Percentiles rank a stretch among this genome's conserved stretches.
These are phyloP conservation scores for Kradibia gibbosae DNA, from an alignment of 1,140 invertebrate species.

Conservation along the genomic window DNA sequence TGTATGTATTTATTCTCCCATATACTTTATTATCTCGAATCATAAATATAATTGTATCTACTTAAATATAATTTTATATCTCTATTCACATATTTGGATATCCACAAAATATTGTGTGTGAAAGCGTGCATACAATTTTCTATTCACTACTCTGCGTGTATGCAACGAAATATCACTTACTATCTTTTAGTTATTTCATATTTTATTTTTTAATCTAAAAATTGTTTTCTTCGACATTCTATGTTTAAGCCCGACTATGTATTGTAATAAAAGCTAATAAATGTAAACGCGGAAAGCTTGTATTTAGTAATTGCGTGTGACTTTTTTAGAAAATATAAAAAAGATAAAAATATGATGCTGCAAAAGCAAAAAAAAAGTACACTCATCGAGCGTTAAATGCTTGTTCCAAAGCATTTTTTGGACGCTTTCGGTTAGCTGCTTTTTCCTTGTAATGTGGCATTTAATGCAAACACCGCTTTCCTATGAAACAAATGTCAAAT, in stretches of 20 bases:
- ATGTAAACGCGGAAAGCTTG: not conserved
- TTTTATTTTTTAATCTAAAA: no score
- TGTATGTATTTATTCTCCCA: not conserved
- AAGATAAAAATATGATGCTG: not conserved
- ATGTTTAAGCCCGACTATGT: constrained; percentile 29
- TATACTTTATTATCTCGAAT: no score
- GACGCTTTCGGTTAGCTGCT: constrained; percentile 10
- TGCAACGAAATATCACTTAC: not conserved
- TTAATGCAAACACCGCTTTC: constrained; percentile 20
- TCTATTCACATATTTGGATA: not conserved
- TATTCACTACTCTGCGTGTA: no score
- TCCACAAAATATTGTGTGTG: not conserved
- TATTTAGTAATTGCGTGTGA: constrained; percentile 12
- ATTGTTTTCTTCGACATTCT: not conserved
- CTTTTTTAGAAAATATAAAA: constrained; percentile 8
- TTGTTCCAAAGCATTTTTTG: constrained; percentile 33
- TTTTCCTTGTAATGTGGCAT: constrained; percentile 33
- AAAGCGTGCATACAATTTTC: not conserved
- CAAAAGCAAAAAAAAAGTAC: not conserved
- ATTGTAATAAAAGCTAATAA: constrained; percentile 28
- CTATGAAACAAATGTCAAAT: constrained; percentile 41
- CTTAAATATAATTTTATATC: not conserved
- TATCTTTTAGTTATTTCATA: not conserved
- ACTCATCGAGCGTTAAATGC: not conserved
- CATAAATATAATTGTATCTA: no score